phyloP scores from a whole-genome alignment of 2,797 vertebrate genomes.

The Garrulus glandarius region DNA sequence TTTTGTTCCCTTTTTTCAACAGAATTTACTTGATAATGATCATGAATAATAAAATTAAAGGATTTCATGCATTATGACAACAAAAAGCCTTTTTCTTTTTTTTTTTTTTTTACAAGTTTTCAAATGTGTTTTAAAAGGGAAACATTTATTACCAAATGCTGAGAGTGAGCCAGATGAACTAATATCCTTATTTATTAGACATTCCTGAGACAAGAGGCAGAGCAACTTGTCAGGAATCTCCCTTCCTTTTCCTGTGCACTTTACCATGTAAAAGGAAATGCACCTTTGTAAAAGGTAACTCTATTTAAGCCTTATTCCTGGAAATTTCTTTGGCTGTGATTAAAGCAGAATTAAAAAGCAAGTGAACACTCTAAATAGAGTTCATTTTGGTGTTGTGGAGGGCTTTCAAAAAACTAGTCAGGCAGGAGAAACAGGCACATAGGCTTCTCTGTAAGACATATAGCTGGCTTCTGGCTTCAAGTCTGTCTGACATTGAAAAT shows the following conservation, averaged over 20 bases:
- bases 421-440: background rate
- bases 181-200: background rate
- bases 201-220: background rate
- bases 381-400: background rate
- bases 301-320: background rate
- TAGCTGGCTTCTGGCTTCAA: conserved; percentile 10
- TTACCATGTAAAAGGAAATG: conserved; percentile 2
- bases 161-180: background rate
- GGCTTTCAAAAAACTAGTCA: background rate
- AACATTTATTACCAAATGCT: background rate
- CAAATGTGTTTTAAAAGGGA: conserved; percentile 1
- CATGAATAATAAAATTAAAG: background rate
- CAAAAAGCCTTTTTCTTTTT: background rate
- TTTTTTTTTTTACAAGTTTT: background rate
- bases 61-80: background rate
- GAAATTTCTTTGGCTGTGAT: background rate
- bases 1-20: background rate
- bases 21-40: conserved; percentile 17
- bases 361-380: background rate
- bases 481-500: conserved; percentile 35
- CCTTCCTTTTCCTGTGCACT: background rate
- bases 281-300: background rate
- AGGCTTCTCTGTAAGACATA: background rate
- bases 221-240: background rate
- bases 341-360: background rate